These are phyloP conservation scores for Mellilla xanthometata DNA, from an alignment of 2,888 invertebrate genomes.

Conservation along the genomic window DNA sequence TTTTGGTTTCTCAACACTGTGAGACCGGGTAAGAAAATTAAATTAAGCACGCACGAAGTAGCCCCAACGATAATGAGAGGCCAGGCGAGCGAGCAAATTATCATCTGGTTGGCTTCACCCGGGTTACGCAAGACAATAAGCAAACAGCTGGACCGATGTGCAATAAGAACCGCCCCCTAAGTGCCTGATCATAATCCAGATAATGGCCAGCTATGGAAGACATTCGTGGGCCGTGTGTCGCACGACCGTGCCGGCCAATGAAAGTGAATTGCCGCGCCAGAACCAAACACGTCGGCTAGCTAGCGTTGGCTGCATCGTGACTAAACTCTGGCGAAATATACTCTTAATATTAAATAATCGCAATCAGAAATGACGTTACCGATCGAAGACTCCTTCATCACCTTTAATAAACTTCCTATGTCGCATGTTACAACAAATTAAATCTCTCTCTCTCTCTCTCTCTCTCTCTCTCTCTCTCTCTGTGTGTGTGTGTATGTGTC, in stretches of 20 bases:
- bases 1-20: conserved; percentile 49
- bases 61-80: conserved; percentile 65
- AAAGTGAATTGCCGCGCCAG: conserved; percentile 72
- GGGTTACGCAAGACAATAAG: conserved; percentile 74
- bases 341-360: conserved; percentile 58
- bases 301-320: conserved; percentile 60
- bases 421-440: conserved; percentile 1
- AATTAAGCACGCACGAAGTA: conserved; percentile 76
- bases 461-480: no score
- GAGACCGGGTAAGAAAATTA: conserved; percentile 59
- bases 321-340: conserved; percentile 62
- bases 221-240: conserved; percentile 68
- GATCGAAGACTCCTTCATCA: conserved; percentile 10
- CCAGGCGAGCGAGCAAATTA: conserved; percentile 70
- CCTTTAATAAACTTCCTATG: conserved; percentile 1
- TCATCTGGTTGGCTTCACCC: conserved; percentile 69
- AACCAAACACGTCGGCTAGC: conserved; percentile 56
- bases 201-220: conserved; percentile 64
- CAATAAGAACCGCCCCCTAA: conserved; percentile 67
- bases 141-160: conserved; percentile 68
- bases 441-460: no score
- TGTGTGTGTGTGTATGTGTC: no score
- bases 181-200: conserved; percentile 74
- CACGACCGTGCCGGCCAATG: conserved; percentile 60
- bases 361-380: conserved; percentile 33